Conservation (phyloP, 1,140 invertebrate species). For the Hycleus cichorii region DNA sequence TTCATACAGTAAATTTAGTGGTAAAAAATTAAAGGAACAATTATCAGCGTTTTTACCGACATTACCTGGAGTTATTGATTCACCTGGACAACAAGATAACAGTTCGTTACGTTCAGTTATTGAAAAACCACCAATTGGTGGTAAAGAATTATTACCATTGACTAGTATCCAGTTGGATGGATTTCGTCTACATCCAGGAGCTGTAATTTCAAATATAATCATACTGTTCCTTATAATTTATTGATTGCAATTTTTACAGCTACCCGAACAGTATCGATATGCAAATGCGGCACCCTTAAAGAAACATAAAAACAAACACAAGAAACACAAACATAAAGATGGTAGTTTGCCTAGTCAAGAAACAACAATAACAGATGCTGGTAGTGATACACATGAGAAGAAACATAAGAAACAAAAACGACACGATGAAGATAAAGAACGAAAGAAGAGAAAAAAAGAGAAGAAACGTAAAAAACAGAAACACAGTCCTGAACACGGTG, state of each 20-base stretch:
- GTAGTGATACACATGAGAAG: slow-evolving; percentile 82
- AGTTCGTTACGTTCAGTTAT: slow-evolving; percentile 91
- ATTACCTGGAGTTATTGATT: slow-evolving; percentile 89
- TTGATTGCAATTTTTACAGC: slow-evolving; percentile 45
- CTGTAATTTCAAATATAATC: slow-evolving; percentile 49
- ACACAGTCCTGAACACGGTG: slow-evolving; percentile 81
- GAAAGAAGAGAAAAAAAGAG: slow-evolving; percentile 92
- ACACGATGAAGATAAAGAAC: slow-evolving; percentile 89
- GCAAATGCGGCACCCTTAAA: slow-evolving; percentile 85
- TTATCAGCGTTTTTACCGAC: slow-evolving; percentile 91
- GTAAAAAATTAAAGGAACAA: slow-evolving; percentile 94
- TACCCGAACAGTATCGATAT: slow-evolving; percentile 93
- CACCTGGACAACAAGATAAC: slow-evolving; percentile 69
- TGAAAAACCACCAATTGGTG: slow-evolving; percentile 93
- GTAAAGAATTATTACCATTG: slow-evolving; percentile 86
- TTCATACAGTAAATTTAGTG: slow-evolving; percentile 96
- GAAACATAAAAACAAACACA: slow-evolving; percentile 91
- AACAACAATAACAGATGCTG: slow-evolving; percentile 56
- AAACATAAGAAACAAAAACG: slow-evolving; percentile 94
- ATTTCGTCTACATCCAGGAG: slow-evolving; percentile 92
- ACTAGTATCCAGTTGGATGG: slow-evolving; percentile 84
- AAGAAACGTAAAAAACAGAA: slow-evolving; percentile 93
- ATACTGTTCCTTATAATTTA: not conserved
- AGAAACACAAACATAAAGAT: slow-evolving; percentile 90
- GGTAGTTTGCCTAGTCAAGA: slow-evolving; percentile 66